These are phyloP conservation scores for Osmoderma eremita DNA, from an alignment of 2,888 invertebrate genomes.

Conservation along the genomic window DNA sequence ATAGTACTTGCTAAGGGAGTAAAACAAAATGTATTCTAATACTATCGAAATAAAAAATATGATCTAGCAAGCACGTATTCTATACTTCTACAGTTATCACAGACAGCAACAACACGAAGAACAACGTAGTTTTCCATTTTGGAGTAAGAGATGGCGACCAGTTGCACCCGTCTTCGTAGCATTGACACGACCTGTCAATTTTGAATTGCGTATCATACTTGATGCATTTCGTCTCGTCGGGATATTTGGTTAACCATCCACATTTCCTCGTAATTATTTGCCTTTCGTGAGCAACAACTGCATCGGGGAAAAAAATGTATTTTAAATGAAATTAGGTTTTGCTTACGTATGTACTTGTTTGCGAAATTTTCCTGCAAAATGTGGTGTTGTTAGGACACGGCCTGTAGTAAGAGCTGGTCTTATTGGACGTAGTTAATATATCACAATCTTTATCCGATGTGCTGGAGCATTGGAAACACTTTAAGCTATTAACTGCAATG, in stretches of 20 bases:
- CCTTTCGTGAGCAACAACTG: constrained; percentile 60
- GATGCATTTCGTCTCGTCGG: constrained; percentile 64
- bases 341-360: constrained; percentile 65
- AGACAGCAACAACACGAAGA: neutral
- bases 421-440: constrained; percentile 68
- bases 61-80: too few relatives aligned
- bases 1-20: too few relatives aligned
- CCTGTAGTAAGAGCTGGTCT: constrained; percentile 64
- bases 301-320: constrained; percentile 54
- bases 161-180: constrained; percentile 73
- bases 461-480: constrained; percentile 78
- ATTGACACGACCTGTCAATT: constrained; percentile 71
- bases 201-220: constrained; percentile 73
- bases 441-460: constrained; percentile 76
- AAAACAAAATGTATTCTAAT: too few relatives aligned
- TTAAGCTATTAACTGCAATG: constrained; percentile 68
- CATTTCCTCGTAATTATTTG: constrained; percentile 69
- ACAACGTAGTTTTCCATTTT: neutral
- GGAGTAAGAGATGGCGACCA: constrained; percentile 41
- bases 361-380: constrained; percentile 76
- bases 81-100: too few relatives aligned
- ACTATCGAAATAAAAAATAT: too few relatives aligned
- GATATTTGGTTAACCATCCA: constrained; percentile 65
- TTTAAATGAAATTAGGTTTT: neutral
- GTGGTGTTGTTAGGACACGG: constrained; percentile 63